Conservation (phyloP, 2,888 invertebrate genomes). For the Lapara coniferarum region DNA sequence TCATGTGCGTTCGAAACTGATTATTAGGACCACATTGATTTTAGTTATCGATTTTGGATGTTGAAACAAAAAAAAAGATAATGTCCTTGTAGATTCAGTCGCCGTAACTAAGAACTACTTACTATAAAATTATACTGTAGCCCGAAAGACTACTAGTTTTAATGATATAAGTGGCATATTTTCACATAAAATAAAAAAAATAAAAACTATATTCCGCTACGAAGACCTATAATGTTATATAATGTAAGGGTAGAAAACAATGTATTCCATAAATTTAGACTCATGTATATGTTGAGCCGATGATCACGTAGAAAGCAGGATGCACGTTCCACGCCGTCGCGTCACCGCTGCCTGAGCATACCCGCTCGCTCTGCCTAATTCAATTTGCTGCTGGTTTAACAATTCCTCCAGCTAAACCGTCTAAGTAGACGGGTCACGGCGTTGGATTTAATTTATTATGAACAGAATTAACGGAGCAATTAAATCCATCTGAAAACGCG, state of each 20-base stretch:
- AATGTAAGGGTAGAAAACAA: not conserved
- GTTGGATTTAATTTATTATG: constrained; percentile 71
- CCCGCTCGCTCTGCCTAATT: constrained; percentile 63
- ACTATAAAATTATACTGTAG: no score
- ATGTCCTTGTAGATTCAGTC: no score
- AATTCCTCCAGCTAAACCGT: constrained; percentile 66
- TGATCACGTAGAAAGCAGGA: constrained; percentile 46
- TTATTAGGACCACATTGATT: no score
- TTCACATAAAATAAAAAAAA: no score
- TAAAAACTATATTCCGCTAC: no score
- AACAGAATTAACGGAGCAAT: constrained; percentile 69
- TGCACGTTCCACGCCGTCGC: constrained; percentile 38
- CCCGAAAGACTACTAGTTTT: no score
- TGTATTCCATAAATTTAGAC: not conserved
- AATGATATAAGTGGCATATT: no score
- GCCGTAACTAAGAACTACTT: no score
- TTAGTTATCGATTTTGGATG: no score
- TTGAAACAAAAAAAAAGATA: no score
- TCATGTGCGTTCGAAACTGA: no score
- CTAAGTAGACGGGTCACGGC: constrained; percentile 69
- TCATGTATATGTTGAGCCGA: constrained; percentile 31
- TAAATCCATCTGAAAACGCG: constrained; percentile 46
- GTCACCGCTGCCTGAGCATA: constrained; percentile 37
- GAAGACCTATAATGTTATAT: no score
- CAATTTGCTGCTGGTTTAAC: constrained; percentile 69